Percentiles rank a stretch among this genome's conserved stretches.
Conservation (phyloP, 2,888 invertebrate genomes). For the Ichneumon xanthorius region DNA sequence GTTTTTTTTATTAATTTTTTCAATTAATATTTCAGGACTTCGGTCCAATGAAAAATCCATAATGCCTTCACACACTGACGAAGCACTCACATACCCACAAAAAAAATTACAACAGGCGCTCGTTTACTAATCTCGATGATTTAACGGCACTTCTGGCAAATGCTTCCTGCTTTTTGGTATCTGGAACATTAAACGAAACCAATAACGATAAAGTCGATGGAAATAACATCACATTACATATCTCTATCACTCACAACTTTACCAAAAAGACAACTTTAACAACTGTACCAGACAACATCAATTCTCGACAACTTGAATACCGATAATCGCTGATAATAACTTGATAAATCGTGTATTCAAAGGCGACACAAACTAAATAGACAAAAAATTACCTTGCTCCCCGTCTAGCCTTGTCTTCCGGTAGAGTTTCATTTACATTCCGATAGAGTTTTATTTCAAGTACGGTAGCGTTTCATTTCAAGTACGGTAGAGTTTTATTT, state of each 20-base stretch:
- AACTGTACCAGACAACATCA: too few species aligned
- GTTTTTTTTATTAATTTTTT: constrained; percentile 7
- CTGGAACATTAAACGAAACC: background rate
- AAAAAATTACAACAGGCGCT: constrained; percentile 56
- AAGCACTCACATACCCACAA: constrained; percentile 28
- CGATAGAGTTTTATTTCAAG: too few species aligned
- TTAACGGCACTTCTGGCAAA: constrained; percentile 29
- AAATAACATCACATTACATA: background rate
- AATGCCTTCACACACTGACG: constrained; percentile 50
- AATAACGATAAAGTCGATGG: constrained; percentile 4
- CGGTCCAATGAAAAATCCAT: constrained; percentile 43
- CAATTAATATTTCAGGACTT: constrained; percentile 1
- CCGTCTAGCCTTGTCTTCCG: too few species aligned
- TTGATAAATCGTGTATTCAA: too few species aligned
- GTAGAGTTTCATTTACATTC: too few species aligned
- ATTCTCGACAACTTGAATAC: too few species aligned
- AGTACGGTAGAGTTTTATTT: too few species aligned
- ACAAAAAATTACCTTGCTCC: too few species aligned
- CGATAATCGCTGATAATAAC: too few species aligned
- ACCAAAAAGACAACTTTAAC: background rate
- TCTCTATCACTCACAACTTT: background rate
- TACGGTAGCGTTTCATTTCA: too few species aligned
- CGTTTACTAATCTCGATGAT: constrained; percentile 31
- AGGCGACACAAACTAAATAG: too few species aligned
- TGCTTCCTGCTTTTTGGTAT: constrained; percentile 29